These are phyloP conservation scores for Phengaris alcon DNA, from an alignment of 2,888 invertebrate species.

Conservation along the genomic window DNA sequence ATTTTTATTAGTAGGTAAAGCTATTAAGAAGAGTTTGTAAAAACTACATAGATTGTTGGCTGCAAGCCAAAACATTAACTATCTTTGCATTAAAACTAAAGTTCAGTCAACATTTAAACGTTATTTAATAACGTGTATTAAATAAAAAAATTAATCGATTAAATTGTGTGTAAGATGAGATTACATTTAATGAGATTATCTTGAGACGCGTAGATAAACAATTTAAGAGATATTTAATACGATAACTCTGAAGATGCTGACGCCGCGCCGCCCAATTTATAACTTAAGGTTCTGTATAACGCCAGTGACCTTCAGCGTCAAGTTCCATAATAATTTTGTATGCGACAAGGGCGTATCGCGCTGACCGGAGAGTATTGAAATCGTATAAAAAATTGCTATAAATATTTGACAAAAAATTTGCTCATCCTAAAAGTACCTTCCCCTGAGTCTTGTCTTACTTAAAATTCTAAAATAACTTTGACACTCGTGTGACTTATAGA, in stretches of 20 bases:
- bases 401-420: no score
- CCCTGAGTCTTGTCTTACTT: no score
- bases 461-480: no score
- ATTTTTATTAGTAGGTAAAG: neutral
- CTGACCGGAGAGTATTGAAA: no score
- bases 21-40: neutral
- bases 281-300: neutral
- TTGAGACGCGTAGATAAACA: neutral
- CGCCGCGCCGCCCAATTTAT: neutral
- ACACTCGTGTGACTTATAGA: no score
- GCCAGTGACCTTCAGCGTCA: no score
- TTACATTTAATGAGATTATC: constrained; percentile 9
- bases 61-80: neutral
- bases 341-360: no score
- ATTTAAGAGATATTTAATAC: neutral
- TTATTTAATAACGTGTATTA: no score
- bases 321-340: no score
- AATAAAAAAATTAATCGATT: neutral
- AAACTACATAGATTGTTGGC: neutral
- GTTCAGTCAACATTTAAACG: neutral
- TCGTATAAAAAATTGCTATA: no score
- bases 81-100: neutral
- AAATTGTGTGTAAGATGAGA: neutral
- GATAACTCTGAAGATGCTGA: constrained; percentile 18
- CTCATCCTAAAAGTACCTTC: no score